Percentiles rank a stretch among this genome's conserved stretches.
phyloP scores from a whole-genome alignment of 2,888 invertebrate species.

The Drosophila differens region DNA sequence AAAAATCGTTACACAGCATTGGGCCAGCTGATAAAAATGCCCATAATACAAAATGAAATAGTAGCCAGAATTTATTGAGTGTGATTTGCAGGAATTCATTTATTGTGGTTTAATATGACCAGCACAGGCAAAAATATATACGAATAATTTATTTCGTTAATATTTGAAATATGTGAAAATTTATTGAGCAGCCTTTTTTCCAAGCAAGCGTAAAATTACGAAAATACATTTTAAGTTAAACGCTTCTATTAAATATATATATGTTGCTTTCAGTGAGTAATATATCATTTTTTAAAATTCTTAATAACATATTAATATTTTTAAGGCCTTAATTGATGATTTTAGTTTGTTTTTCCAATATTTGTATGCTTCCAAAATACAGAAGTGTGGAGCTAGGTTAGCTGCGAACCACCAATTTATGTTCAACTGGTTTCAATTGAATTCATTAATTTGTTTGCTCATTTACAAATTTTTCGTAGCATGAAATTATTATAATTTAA shows the following conservation, averaged over 20 bases:
- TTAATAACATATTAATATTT: background rate
- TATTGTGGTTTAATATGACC: constrained; percentile 15
- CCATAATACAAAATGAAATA: constrained; percentile 15
- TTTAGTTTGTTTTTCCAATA: background rate
- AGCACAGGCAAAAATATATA: constrained; percentile 5
- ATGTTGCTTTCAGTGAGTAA: no score
- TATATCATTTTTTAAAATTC: background rate
- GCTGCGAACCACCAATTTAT: background rate
- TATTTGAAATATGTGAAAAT: background rate
- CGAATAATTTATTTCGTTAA: constrained; percentile 2
- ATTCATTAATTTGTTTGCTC: background rate
- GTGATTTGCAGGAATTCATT: constrained; percentile 45
- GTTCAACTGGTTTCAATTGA: background rate
- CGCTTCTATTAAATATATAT: background rate
- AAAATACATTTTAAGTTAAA: background rate
- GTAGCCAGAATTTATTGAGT: constrained; percentile 47
- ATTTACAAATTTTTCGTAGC: background rate
- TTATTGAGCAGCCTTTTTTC: background rate
- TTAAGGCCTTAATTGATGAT: background rate
- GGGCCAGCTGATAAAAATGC: constrained; percentile 9
- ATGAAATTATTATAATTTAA: background rate
- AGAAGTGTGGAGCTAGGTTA: background rate
- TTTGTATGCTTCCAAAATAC: background rate
- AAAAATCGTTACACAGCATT: constrained; percentile 31
- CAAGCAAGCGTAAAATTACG: background rate